Conservation (phyloP, 2,797 vertebrate species). For the Spatula clypeata region DNA sequence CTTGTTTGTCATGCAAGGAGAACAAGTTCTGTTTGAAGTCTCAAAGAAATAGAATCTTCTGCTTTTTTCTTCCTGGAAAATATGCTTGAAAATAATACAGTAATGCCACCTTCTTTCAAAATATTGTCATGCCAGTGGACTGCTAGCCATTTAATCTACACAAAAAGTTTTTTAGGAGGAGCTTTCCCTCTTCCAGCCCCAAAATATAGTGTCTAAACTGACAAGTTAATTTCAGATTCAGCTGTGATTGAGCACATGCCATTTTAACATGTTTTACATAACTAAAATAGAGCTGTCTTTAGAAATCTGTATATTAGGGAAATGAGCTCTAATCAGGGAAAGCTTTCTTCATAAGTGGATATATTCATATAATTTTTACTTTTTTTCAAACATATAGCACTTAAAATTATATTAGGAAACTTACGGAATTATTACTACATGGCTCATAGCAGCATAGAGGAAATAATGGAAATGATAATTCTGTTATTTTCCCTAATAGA, state of each 20-base stretch:
- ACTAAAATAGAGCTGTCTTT: constrained; percentile 87
- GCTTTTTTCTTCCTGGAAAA: constrained; percentile 21
- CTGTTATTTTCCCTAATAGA: constrained; percentile 63
- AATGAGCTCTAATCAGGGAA: constrained; percentile 81
- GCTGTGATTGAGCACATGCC: constrained; percentile 84
- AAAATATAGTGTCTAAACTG: constrained; percentile 78
- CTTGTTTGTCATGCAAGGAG: neutral
- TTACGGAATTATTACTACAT: constrained; percentile 30
- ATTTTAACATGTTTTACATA: constrained; percentile 83
- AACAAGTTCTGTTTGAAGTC: neutral
- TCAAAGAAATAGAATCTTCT: neutral
- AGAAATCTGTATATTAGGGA: constrained; percentile 82
- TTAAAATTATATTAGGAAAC: constrained; percentile 67
- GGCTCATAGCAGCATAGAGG: constrained; percentile 1
- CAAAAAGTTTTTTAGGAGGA: constrained; percentile 64
- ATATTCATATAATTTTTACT: constrained; percentile 74
- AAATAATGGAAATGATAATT: constrained; percentile 70
- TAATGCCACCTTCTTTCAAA: neutral
- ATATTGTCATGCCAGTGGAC: neutral
- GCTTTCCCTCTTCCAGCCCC: constrained; percentile 45
- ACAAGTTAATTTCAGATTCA: constrained; percentile 86
- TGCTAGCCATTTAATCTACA: constrained; percentile 35
- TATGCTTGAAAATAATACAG: neutral
- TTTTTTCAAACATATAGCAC: constrained; percentile 65
- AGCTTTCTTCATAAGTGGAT: constrained; percentile 76